Conservation (phyloP, 2,113 vertebrate genomes). For the Lagopus muta region DNA sequence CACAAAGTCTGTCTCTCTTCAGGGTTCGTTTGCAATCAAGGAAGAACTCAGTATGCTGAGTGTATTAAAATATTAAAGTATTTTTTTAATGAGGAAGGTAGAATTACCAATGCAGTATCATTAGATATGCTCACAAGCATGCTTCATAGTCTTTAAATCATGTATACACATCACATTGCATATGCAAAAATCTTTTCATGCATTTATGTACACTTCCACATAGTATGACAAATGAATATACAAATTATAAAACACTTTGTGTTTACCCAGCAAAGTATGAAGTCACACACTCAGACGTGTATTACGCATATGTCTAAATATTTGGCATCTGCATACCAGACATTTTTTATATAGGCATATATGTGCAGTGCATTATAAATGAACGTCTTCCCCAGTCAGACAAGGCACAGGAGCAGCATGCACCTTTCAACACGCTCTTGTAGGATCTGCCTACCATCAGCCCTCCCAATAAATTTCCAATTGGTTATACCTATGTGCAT, state of each 20-base stretch:
- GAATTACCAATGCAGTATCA: background rate
- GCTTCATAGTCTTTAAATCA: background rate
- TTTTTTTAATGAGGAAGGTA: background rate
- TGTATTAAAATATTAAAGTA: background rate
- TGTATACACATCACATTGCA: rapidly evolving
- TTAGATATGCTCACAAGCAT: background rate
- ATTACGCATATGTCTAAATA: background rate
- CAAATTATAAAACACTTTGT: background rate
- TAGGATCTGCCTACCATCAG: background rate
- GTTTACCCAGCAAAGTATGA: background rate
- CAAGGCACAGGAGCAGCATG: background rate
- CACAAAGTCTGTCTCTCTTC: background rate
- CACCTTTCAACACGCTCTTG: background rate
- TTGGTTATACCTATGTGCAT: background rate
- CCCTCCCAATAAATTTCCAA: background rate
- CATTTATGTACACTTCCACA: background rate
- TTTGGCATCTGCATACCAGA: background rate
- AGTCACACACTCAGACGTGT: background rate
- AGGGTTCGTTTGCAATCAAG: background rate
- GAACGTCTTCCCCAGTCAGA: background rate
- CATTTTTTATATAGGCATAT: background rate
- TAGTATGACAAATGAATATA: background rate
- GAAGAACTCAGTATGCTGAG: background rate
- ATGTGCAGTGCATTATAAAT: background rate
- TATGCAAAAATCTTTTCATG: background rate